These are phyloP conservation scores for Phalangium opilio DNA, from an alignment of 2,888 invertebrate genomes.

Conservation along the genomic window DNA sequence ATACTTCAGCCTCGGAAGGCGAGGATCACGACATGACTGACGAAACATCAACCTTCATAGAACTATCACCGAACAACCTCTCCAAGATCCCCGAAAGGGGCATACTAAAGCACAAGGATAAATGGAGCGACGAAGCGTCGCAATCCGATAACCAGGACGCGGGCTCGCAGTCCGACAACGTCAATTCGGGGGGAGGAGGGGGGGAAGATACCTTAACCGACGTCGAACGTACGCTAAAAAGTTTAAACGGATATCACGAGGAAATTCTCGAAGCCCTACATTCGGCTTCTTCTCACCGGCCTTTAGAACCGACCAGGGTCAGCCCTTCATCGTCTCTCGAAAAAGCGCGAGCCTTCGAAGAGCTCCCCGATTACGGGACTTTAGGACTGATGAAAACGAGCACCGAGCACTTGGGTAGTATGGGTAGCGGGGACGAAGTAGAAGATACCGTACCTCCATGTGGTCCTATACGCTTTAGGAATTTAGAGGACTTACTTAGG, in stretches of 20 bases:
- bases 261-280: constrained; percentile 78
- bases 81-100: constrained; percentile 73
- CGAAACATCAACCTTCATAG: constrained; percentile 53
- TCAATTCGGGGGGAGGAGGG: constrained; percentile 18
- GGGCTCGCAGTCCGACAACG: constrained; percentile 13
- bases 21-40: constrained; percentile 32
- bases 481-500: constrained; percentile 74
- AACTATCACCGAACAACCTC: constrained; percentile 56
- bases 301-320: constrained; percentile 34
- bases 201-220: constrained; percentile 27
- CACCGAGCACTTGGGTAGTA: constrained; percentile 18
- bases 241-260: constrained; percentile 79
- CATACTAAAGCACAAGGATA: constrained; percentile 63
- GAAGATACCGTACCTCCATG: constrained; percentile 55
- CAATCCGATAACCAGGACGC: constrained; percentile 45
- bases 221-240: constrained; percentile 64
- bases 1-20: constrained; percentile 15
- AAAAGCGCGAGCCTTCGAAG: constrained; percentile 35
- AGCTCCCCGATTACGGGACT: constrained; percentile 38
- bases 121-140: constrained; percentile 45
- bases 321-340: constrained; percentile 35
- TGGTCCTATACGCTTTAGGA: constrained; percentile 71
- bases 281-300: constrained; percentile 24
- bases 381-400: constrained; percentile 15
- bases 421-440: constrained; percentile 37